Percentiles rank a stretch among this genome's conserved stretches.
phyloP scores from a whole-genome alignment of 2,888 invertebrate genomes.

The Parthenolecanium corni region DNA sequence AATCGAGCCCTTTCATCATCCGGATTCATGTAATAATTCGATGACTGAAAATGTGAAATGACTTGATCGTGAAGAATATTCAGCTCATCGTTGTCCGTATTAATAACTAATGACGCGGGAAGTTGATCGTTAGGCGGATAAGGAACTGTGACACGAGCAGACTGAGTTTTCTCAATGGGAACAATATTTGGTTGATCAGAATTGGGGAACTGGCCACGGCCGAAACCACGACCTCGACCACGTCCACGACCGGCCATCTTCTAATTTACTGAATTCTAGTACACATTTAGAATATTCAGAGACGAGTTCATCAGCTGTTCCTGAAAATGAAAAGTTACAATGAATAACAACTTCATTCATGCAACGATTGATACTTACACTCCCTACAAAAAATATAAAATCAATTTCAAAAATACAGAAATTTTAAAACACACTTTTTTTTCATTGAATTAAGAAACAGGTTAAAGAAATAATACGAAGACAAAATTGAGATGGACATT shows the following conservation, averaged over 20 bases:
- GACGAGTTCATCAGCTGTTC: conserved; percentile 10
- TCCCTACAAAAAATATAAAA: no score
- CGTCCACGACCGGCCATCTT: conserved; percentile 25
- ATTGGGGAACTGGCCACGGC: conserved; percentile 12
- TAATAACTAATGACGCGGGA: conserved; percentile 30
- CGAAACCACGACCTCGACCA: conserved; percentile 20
- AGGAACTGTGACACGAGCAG: neutral
- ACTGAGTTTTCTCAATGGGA: conserved; percentile 21
- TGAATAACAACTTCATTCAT: no score
- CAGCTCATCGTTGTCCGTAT: conserved; percentile 35
- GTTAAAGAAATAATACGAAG: no score
- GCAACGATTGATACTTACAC: no score
- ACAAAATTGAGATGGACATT: no score
- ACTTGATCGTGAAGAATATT: conserved; percentile 20
- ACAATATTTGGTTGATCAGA: conserved; percentile 17
- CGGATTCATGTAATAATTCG: conserved; percentile 29
- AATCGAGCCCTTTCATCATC: conserved; percentile 28
- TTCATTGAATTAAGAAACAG: no score
- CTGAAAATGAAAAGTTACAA: conserved; percentile 4
- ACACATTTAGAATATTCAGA: conserved; percentile 1
- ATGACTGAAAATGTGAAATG: conserved; percentile 24
- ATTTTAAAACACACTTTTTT: no score
- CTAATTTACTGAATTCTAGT: conserved; percentile 22
- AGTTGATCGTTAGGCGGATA: conserved; percentile 29
- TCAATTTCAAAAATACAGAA: no score